Evolutionary conservation across 2,888 invertebrate species (phyloP).

Genomic region (Noctuana brunneofusca): DNA sequence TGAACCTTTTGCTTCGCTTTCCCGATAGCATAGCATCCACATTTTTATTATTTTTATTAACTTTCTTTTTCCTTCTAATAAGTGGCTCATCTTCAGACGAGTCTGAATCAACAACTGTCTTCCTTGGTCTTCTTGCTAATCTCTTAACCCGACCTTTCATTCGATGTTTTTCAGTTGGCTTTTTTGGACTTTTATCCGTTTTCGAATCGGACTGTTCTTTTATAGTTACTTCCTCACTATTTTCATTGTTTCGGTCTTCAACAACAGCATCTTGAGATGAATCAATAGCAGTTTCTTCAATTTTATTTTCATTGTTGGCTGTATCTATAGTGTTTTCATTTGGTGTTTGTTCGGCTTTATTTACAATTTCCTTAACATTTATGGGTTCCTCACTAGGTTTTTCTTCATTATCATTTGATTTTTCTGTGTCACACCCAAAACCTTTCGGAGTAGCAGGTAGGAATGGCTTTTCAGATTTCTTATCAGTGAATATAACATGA

Average conservation of each 20-base stretch:
- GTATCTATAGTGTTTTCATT: neutral
- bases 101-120: neutral
- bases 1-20: neutral
- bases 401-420: neutral
- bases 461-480: conserved; percentile 59
- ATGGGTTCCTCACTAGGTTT: neutral
- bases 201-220: neutral
- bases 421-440: neutral
- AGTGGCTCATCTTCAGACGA: conserved; percentile 12
- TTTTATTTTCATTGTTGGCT: neutral
- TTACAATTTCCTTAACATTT: neutral
- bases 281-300: neutral
- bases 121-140: conserved; percentile 23
- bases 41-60: neutral
- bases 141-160: neutral
- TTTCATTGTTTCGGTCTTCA: neutral
- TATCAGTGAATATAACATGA: conserved; percentile 64
- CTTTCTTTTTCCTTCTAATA: conserved; percentile 42
- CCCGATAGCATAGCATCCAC: neutral
- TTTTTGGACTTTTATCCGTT: neutral
- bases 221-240: neutral
- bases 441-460: conserved; percentile 39
- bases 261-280: neutral
- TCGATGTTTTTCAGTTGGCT: neutral
- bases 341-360: neutral